These are phyloP conservation scores for Leucopternis melanops DNA, from an alignment of 2,113 vertebrate genomes.

Conservation along the genomic window DNA sequence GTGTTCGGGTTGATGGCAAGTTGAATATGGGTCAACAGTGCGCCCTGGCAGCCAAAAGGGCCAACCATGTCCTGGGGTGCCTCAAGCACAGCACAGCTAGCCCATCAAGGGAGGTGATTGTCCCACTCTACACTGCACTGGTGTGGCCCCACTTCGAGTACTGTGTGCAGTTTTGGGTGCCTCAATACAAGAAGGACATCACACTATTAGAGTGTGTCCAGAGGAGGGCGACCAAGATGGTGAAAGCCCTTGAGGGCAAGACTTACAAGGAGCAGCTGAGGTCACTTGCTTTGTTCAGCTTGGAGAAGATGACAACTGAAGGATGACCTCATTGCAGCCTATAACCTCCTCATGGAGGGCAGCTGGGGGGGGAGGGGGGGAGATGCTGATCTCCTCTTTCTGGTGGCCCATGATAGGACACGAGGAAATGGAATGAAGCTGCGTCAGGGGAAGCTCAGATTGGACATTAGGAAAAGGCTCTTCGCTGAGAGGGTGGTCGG, in stretches of 20 bases:
- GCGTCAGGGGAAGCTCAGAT: neutral
- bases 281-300: neutral
- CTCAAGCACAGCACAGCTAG: neutral
- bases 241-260: neutral
- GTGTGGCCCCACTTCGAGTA: rapidly evolving
- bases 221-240: too few species aligned
- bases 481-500: neutral
- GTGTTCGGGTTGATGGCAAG: neutral
- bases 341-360: neutral
- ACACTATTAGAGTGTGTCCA: neutral
- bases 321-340: neutral
- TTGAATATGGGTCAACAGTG: neutral
- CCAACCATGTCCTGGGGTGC: neutral
- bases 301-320: neutral
- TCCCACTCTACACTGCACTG: neutral
- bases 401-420: too few species aligned
- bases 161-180: neutral
- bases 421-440: neutral
- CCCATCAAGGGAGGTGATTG: neutral
- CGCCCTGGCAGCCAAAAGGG: neutral
- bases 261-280: neutral
- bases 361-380: neutral
- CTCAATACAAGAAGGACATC: neutral
- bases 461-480: neutral
- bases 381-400: neutral